Conservation (phyloP, 2,113 vertebrate genomes). For the Laterallus jamaicensis region DNA sequence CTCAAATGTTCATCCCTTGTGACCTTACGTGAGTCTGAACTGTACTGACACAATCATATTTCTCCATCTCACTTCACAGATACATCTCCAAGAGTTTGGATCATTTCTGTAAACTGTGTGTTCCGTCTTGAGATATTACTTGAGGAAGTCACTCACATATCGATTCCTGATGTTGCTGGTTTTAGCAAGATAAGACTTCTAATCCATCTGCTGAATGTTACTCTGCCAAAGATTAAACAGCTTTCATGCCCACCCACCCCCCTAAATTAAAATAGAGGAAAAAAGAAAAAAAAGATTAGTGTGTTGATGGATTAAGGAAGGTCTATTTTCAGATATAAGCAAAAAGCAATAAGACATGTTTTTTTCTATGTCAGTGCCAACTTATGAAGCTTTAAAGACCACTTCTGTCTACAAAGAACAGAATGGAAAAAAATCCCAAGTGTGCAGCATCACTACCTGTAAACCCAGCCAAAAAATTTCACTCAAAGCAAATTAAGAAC, state of each 20-base stretch:
- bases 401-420: not conserved
- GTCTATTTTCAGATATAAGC: conserved; percentile 39
- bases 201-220: conserved; percentile 56
- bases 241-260: not conserved
- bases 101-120: not conserved
- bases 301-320: conserved; percentile 32
- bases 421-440: not conserved
- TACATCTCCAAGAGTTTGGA: not conserved
- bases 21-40: not conserved
- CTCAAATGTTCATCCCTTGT: not conserved
- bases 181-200: conserved; percentile 71
- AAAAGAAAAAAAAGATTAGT: not conserved
- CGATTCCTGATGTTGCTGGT: conserved; percentile 51
- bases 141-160: conserved; percentile 50
- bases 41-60: not conserved
- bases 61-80: not conserved
- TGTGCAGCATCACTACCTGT: not conserved
- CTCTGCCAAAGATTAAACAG: conserved; percentile 54
- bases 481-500: not conserved
- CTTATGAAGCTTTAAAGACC: conserved; percentile 12
- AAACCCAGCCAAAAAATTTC: not conserved
- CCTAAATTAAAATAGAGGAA: not conserved
- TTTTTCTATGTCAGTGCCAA: not conserved
- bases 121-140: conserved; percentile 5
- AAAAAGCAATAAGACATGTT: not conserved